These are phyloP conservation scores for Fregetta grallaria DNA, from an alignment of 2,113 vertebrate genomes.

Conservation along the genomic window DNA sequence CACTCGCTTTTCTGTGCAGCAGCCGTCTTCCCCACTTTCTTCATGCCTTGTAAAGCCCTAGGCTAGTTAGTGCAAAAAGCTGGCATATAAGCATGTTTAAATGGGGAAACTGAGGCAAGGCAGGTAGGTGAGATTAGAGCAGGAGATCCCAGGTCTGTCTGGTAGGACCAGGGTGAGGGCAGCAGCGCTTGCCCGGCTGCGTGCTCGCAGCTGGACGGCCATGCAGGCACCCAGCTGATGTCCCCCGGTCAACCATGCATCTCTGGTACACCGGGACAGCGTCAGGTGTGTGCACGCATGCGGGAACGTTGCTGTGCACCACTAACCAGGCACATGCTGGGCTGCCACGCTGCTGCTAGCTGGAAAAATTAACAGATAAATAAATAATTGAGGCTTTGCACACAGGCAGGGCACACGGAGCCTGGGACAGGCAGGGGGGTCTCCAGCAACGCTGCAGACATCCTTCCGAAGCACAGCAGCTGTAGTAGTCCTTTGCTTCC, in stretches of 20 bases:
- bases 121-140: too few relatives aligned
- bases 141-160: not conserved
- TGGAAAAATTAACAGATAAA: not conserved
- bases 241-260: accelerated
- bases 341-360: too few relatives aligned
- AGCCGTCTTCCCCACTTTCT: not conserved
- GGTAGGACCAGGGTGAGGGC: not conserved
- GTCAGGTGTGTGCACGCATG: too few relatives aligned
- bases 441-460: not conserved
- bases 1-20: not conserved
- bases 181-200: not conserved
- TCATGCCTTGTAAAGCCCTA: not conserved
- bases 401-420: not conserved
- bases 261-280: not conserved
- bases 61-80: not conserved
- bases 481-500: not conserved
- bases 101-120: not conserved
- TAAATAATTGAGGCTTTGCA: not conserved
- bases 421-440: too few relatives aligned
- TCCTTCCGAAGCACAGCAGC: not conserved
- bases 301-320: not conserved
- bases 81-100: not conserved
- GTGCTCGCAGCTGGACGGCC: not conserved
- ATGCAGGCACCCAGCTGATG: not conserved
- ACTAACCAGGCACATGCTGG: too few relatives aligned